Percentiles rank a stretch among this genome's conserved stretches.
These are phyloP conservation scores for Erithacus rubecula DNA, from an alignment of 2,797 vertebrate species.

Conservation along the genomic window DNA sequence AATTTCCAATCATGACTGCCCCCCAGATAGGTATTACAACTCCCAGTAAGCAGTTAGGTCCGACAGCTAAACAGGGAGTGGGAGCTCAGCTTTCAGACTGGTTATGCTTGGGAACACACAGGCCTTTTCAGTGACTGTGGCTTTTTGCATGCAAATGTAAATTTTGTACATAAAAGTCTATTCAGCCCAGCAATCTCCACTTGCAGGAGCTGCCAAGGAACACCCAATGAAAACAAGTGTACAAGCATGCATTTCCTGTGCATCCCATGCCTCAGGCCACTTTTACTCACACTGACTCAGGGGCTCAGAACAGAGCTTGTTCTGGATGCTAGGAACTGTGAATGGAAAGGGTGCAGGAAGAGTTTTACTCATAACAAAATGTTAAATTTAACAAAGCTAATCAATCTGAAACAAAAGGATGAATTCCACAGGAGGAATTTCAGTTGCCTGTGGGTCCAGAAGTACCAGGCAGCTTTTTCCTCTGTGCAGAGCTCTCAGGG, in stretches of 20 bases:
- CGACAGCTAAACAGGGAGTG: background rate
- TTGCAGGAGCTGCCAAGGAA: slow-evolving; percentile 50
- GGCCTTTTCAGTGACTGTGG: slow-evolving; percentile 51
- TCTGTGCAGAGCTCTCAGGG: background rate
- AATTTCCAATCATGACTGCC: background rate
- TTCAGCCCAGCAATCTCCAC: slow-evolving; percentile 45
- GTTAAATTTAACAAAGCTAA: background rate
- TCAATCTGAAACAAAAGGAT: background rate
- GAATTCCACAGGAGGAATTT: background rate
- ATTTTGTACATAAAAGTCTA: slow-evolving; percentile 60
- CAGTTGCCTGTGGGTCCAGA: background rate
- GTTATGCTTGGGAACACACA: slow-evolving; percentile 41
- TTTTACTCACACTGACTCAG: slow-evolving; percentile 43
- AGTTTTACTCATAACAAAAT: slow-evolving; percentile 15
- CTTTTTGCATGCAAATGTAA: slow-evolving; percentile 68
- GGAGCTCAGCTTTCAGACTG: background rate
- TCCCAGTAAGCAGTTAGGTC: background rate
- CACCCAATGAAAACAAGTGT: slow-evolving; percentile 40
- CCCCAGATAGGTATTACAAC: background rate
- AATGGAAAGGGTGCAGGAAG: slow-evolving; percentile 37
- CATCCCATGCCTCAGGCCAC: slow-evolving; percentile 17
- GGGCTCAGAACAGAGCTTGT: slow-evolving; percentile 52
- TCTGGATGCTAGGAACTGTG: slow-evolving; percentile 44
- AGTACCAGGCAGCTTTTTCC: background rate
- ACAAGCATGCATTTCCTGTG: slow-evolving; percentile 64